Evolutionary conservation across 2,113 vertebrate species (phyloP), one percentile per base, ranked within the genome.

Genomic region (Eclectus roratus): DNA sequence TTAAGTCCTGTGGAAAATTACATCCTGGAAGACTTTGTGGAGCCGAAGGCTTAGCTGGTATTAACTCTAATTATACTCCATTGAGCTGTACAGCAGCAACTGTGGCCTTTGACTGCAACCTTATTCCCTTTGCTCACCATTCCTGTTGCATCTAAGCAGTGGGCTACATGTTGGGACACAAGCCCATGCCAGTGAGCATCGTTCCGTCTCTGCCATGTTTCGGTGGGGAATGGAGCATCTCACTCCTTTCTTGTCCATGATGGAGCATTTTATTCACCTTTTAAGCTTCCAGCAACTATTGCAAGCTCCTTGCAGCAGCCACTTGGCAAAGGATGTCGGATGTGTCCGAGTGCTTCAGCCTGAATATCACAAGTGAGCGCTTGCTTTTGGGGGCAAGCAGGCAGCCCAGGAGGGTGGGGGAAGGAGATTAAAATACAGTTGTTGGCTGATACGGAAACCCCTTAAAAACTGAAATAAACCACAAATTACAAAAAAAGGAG

Each of bases 21-120:
- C 70, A 69, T 93, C 91, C 83, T 96, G 80, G 93, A 97, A 92
- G 96, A 94, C 94, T 93, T 89, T 41, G 80, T 87, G 95, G 96
- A 97, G 96, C 95, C 78, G 0, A 82, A 91, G 69, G 88, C 86
- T 96, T 93, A 93, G 95, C 70, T 88, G 83, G 65, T 76, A 91
- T 94, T 97, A 93, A 58, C 70, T 91, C 87, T 82, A 88, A 85
- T 96, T 95, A 94, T 95, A 24, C 46, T 72, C 28, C 53, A 58
- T 21, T 2, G 11, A 44, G 52, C 81, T 65, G 73, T 55, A 82
- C 49, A n/a, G 44, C 73, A 74, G 65, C 65, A 78, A 72, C 88
- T 25, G 50, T 61, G 39, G 77, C 61, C 86, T 92, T 85, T 70
- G 80, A 64, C 77, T 78, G 70, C 49, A 60, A 60, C 10, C 41